These are phyloP conservation scores for Pagrus major DNA, from an alignment of 2,113 vertebrate genomes.

Conservation along the genomic window DNA sequence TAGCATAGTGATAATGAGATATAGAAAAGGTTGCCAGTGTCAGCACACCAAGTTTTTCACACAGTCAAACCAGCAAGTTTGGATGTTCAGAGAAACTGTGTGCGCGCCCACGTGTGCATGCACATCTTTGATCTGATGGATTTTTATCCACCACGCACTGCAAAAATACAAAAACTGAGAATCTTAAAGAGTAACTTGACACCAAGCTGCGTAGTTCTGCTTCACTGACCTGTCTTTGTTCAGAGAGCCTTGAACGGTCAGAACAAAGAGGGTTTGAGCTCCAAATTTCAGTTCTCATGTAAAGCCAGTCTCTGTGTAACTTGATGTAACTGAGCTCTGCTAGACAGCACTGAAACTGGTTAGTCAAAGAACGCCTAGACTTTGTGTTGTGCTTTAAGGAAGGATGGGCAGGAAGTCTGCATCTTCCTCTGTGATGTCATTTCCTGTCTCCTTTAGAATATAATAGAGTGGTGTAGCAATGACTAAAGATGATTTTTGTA, in stretches of 20 bases:
- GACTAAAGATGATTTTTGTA: no score
- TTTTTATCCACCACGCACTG: background rate
- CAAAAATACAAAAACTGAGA: conserved; percentile 2
- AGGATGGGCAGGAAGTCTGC: background rate
- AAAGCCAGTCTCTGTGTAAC: conserved; percentile 3
- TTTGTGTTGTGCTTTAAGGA: background rate
- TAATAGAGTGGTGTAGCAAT: no score
- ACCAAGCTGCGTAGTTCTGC: background rate
- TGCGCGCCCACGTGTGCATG: background rate
- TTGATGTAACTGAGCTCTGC: background rate
- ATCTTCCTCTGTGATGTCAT: background rate
- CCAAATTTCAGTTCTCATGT: background rate
- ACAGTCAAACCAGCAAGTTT: conserved; percentile 23
- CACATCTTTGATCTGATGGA: background rate
- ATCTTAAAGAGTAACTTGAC: background rate
- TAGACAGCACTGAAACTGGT: background rate
- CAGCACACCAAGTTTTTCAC: conserved; percentile 59
- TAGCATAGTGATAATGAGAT: conserved; percentile 75
- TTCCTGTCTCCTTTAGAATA: background rate
- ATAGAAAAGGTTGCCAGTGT: conserved; percentile 68
- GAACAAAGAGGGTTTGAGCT: conserved; percentile 22
- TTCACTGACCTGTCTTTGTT: conserved; percentile 1
- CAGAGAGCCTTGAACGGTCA: background rate
- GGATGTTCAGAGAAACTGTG: conserved; percentile 23
- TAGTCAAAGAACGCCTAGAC: no score